These are phyloP conservation scores for Chloroceryle inda DNA, from an alignment of 2,797 vertebrate genomes.

Conservation along the genomic window DNA sequence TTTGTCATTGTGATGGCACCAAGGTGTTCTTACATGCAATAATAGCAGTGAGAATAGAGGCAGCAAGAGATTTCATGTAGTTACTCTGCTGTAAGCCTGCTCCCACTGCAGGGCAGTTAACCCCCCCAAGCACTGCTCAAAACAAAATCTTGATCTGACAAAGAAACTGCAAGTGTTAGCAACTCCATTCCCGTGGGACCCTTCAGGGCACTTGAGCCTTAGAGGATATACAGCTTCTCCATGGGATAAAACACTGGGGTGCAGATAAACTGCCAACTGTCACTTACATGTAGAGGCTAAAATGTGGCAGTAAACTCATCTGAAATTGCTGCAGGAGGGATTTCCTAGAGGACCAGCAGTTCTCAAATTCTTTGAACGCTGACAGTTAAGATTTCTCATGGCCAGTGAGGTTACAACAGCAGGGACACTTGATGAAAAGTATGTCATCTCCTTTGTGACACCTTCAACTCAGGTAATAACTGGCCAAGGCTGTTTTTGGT, in stretches of 20 bases:
- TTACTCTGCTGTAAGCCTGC: not conserved
- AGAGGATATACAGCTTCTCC: not conserved
- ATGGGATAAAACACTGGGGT: not conserved
- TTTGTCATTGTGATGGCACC: not conserved
- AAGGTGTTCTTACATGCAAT: not conserved
- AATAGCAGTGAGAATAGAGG: not conserved
- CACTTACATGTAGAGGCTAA: not conserved
- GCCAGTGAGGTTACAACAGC: not conserved
- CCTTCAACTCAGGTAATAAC: not conserved
- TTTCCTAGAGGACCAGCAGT: not conserved
- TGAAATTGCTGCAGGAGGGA: not conserved
- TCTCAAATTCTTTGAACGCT: not conserved
- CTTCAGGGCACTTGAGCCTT: not conserved
- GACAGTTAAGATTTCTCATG: not conserved
- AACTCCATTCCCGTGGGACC: not conserved
- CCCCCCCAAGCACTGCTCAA: rapidly evolving
- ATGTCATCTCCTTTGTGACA: not conserved
- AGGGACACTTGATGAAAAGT: not conserved
- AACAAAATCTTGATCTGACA: not conserved
- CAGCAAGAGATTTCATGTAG: not conserved
- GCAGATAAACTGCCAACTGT: not conserved
- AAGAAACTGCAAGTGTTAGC: not conserved
- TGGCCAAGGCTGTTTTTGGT: not conserved
- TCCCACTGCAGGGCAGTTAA: not conserved
- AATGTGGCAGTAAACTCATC: not conserved